A percentile compares a stretch with the other conserved stretches of the same genome.
Conservation (phyloP, 1,140 invertebrate genomes). For the Pomacea maculata region DNA sequence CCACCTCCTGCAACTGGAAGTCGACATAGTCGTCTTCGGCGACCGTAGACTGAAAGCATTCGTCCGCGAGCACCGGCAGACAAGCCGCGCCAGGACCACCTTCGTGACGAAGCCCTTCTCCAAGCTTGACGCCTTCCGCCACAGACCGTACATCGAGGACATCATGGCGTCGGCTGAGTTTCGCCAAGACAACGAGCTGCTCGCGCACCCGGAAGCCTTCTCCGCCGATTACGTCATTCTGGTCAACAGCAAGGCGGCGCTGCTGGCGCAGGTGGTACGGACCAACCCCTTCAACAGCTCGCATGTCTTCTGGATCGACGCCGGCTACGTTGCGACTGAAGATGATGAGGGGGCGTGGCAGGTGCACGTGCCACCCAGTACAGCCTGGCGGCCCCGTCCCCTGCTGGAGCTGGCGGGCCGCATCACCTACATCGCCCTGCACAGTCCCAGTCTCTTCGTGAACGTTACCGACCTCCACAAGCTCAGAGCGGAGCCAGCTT, state of each 20-base stretch:
- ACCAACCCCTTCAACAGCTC: constrained; percentile 31
- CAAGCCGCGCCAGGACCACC: background rate
- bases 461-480: constrained; percentile 25
- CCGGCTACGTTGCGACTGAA: constrained; percentile 32
- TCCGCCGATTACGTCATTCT: constrained; percentile 35
- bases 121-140: background rate
- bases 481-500: background rate
- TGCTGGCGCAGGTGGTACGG: constrained; percentile 24
- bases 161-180: constrained; percentile 30
- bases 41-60: constrained; percentile 10
- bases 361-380: constrained; percentile 3
- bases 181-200: constrained; percentile 25
- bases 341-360: constrained; percentile 1
- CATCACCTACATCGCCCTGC: constrained; percentile 4
- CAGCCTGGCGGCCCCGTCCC: background rate
- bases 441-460: background rate
- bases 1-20: constrained; percentile 20
- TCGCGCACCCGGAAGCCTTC: constrained; percentile 39
- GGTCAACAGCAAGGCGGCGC: constrained; percentile 39
- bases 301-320: constrained; percentile 45
- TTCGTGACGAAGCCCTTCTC: constrained; percentile 1
- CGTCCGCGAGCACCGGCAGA: background rate
- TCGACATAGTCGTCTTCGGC: constrained; percentile 22
- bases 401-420: background rate
- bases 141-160: constrained; percentile 23